Evolutionary conservation across 35 echinoderm and acorn worm genomes (phyloP), one percentile per base, ranked within the genome.

Genomic region (Patiria miniata): DNA sequence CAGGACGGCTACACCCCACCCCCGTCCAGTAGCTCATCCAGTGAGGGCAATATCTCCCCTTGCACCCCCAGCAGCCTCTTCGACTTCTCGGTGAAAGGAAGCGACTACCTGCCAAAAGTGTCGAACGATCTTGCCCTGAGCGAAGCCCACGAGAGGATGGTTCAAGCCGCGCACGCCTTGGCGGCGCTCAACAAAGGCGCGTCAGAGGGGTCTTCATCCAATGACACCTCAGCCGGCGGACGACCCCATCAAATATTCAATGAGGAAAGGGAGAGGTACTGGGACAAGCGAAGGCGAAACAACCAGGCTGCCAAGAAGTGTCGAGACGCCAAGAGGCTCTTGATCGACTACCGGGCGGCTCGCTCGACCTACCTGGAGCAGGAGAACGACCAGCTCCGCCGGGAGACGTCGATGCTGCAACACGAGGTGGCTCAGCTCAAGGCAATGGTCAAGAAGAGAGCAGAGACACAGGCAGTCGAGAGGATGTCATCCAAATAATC

Each of bases 301-400:
- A 84, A 87, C 79, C 23, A 61, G n/a, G 79, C 83, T 5, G 91
- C 81, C 21, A 78, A 83, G 51, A 86, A 82, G 44, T 86, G 69
- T 50, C 87, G 83, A 19, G 84, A 90, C n/a, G 61, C 56, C 5
- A 86, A 86, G 54, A 36, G 85, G 5, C 44, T 86, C 7, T 65
- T 82, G n/a, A 52, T 68, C 37, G 68, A 88, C 0, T 84, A 96
- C 29, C 78, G 91, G 18, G 39, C 78, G 0, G 69, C 68, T 16
- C 47, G 87, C 57, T 87, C 80, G 44, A 38, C 91, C 16, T 93
- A 94, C 34, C 79, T 98, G 22, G 86, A 91, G 69, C 77, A 77
- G 1, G 95, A 98, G 78, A 98, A 98, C 73, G 61, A 80, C 1
- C 83, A 94, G 30, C 78, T 98, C 0, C 80, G 86, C 29, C 86